Percentiles rank a stretch among this genome's conserved stretches.
phyloP scores from a whole-genome alignment of 2,113 vertebrate species.

The Thymallus thymallus region DNA sequence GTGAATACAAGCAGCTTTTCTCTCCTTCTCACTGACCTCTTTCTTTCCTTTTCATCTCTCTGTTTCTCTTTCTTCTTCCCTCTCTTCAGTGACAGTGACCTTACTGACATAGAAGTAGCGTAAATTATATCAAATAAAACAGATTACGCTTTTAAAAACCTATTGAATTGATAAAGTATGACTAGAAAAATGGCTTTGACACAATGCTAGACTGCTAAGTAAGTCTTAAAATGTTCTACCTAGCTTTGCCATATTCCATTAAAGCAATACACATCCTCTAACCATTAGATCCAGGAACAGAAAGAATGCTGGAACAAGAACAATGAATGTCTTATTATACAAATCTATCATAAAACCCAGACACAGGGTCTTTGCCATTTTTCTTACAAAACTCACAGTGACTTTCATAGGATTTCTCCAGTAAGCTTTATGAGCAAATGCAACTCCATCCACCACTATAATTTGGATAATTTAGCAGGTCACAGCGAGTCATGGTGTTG shows the following conservation, averaged over 20 bases:
- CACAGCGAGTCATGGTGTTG: background rate
- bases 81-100: conserved; percentile 36
- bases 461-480: conserved; percentile 13
- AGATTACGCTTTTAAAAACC: too few species aligned
- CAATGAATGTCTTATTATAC: background rate
- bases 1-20: conserved; percentile 53
- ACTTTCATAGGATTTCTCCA: conserved; percentile 21
- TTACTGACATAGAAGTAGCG: background rate
- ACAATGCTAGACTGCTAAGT: too few species aligned
- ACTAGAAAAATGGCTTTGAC: too few species aligned
- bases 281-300: background rate
- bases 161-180: too few species aligned
- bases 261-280: too few species aligned
- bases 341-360: conserved; percentile 9
- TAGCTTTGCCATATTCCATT: too few species aligned
- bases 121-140: too few species aligned
- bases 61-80: conserved; percentile 51
- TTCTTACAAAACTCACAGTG: background rate
- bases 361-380: background rate
- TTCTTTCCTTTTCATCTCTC: conserved; percentile 25
- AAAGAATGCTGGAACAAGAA: background rate
- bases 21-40: conserved; percentile 45
- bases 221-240: too few species aligned
- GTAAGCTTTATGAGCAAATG: conserved; percentile 24
- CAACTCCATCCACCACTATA: conserved; percentile 22